Evolutionary conservation across 2,797 vertebrate genomes (phyloP).

Genomic region (Smutsia gigantea): DNA sequence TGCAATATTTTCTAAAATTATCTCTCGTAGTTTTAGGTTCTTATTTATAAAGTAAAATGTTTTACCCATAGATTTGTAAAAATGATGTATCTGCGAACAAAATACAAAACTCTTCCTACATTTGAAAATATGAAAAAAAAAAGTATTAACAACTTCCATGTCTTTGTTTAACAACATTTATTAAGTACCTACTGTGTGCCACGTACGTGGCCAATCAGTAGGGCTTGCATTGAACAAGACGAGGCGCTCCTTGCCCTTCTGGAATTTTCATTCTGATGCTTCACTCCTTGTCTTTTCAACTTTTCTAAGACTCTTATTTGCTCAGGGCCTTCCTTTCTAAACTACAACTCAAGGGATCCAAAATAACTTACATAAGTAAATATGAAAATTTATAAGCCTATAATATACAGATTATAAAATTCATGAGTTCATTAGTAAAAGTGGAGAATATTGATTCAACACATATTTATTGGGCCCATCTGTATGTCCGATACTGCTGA

Average conservation of each 20-base stretch:
- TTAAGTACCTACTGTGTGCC: not conserved
- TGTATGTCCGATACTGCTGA: not conserved
- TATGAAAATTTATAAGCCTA: not conserved
- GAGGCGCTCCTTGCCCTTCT: not conserved
- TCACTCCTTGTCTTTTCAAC: not conserved
- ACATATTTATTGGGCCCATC: not conserved
- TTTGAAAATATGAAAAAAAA: not conserved
- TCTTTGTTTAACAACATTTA: not conserved
- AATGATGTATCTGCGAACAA: not conserved
- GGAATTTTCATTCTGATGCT: not conserved
- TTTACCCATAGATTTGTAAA: not conserved
- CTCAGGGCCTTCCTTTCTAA: constrained; percentile 25
- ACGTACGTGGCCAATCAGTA: not conserved
- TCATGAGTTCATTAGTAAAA: not conserved
- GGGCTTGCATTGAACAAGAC: not conserved
- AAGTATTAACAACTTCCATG: not conserved
- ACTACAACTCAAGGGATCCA: not conserved
- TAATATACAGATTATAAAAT: not conserved
- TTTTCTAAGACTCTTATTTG: not conserved
- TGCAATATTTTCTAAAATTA: constrained; percentile 22
- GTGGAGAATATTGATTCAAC: not conserved
- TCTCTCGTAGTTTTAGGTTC: constrained; percentile 11
- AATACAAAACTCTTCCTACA: constrained; percentile 9
- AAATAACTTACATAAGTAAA: not conserved
- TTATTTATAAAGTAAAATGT: constrained; percentile 13